These are phyloP conservation scores for Leuciscus waleckii DNA, from an alignment of 2,797 vertebrate genomes.

Conservation along the genomic window DNA sequence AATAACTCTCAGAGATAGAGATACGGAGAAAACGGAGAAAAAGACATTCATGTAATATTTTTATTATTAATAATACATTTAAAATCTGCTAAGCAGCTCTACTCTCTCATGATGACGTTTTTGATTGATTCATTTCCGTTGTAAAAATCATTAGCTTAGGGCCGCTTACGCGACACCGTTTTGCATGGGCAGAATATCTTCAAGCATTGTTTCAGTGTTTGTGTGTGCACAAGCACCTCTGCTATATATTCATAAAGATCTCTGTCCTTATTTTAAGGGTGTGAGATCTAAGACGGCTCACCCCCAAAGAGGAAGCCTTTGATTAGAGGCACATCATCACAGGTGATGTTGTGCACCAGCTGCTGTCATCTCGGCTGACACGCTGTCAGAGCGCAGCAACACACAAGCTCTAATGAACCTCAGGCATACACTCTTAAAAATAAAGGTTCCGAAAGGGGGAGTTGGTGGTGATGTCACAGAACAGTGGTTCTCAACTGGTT, in stretches of 20 bases:
- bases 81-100: neutral
- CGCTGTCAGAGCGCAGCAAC: conserved; percentile 42
- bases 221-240: conserved; percentile 10
- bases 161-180: too few relatives aligned
- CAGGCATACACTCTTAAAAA: neutral
- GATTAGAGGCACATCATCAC: conserved; percentile 48
- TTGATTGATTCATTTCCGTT: too few relatives aligned
- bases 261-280: conserved; percentile 49
- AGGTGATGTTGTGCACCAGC: conserved; percentile 49
- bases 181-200: neutral
- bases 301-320: conserved; percentile 48
- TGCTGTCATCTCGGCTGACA: conserved; percentile 51
- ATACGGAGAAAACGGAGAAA: neutral
- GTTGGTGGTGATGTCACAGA: neutral
- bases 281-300: conserved; percentile 52
- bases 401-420: conserved; percentile 42
- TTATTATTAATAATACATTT: neutral
- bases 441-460: neutral
- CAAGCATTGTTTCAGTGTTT: conserved; percentile 17
- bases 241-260: conserved; percentile 43
- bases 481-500: neutral
- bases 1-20: neutral
- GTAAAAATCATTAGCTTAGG: too few relatives aligned
- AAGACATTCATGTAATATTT: neutral
- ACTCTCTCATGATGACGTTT: neutral